Percentiles rank a stretch among this genome's conserved stretches.
Conservation (phyloP, 2,113 vertebrate genomes). For the Rhynchomys soricoides region DNA sequence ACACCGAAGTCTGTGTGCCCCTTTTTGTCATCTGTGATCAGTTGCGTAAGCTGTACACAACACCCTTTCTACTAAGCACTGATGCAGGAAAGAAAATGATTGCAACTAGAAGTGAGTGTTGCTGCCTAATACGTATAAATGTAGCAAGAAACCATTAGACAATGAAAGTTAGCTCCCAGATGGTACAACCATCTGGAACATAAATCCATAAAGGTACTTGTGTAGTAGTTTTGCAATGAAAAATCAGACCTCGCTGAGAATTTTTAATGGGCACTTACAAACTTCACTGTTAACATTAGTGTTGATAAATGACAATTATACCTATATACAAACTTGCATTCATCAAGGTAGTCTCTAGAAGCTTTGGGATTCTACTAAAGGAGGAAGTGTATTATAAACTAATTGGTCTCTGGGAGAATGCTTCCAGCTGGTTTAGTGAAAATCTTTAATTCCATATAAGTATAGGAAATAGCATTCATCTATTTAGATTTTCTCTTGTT, state of each 20-base stretch:
- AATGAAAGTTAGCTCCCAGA: constrained; percentile 80
- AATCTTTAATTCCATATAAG: constrained; percentile 51
- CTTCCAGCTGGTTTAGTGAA: constrained; percentile 57
- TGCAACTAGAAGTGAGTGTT: constrained; percentile 70
- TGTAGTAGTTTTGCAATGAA: constrained; percentile 74
- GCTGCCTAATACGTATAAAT: constrained; percentile 79
- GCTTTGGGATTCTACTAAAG: neutral
- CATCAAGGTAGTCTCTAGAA: constrained; percentile 47
- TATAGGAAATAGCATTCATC: constrained; percentile 43
- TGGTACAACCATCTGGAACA: constrained; percentile 79
- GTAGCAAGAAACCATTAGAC: constrained; percentile 75
- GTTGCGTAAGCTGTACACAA: constrained; percentile 56
- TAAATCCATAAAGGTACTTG: constrained; percentile 79
- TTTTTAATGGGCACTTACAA: constrained; percentile 77
- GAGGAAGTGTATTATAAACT: constrained; percentile 50
- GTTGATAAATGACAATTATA: constrained; percentile 76
- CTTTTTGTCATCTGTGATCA: constrained; percentile 47
- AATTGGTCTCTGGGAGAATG: constrained; percentile 67
- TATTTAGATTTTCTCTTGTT: constrained; percentile 52
- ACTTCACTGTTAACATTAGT: constrained; percentile 76
- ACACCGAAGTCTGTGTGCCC: constrained; percentile 24
- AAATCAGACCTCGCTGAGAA: constrained; percentile 72
- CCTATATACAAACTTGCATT: constrained; percentile 62
- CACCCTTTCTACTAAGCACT: constrained; percentile 48
- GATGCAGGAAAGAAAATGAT: constrained; percentile 20